Evolutionary conservation across 2,797 vertebrate genomes (phyloP).

Genomic region (Furcifer pardalis): DNA sequence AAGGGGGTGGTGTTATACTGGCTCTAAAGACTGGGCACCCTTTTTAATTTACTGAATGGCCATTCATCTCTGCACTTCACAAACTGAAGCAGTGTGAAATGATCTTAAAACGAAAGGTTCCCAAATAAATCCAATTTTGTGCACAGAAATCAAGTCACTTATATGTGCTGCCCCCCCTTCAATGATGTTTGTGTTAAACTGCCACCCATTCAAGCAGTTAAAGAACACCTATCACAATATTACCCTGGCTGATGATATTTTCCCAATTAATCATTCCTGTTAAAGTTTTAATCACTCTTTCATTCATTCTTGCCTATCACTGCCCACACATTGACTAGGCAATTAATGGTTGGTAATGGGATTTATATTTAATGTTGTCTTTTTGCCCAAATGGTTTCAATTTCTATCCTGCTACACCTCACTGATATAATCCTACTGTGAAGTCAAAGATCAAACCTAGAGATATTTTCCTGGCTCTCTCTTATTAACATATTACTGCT

Average conservation of each 20-base stretch:
- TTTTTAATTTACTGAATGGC: background rate
- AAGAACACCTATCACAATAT: slow-evolving; percentile 42
- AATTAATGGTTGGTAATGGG: slow-evolving; percentile 31
- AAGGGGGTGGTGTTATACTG: background rate
- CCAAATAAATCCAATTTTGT: slow-evolving; percentile 39
- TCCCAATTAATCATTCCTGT: slow-evolving; percentile 31
- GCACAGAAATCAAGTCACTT: slow-evolving; percentile 14
- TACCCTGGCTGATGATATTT: slow-evolving; percentile 25
- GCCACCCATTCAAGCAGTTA: slow-evolving; percentile 31
- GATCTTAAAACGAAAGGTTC: slow-evolving; percentile 36
- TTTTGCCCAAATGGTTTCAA: slow-evolving; percentile 36
- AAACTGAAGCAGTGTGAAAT: slow-evolving; percentile 33
- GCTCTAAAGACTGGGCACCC: background rate
- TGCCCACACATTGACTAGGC: slow-evolving; percentile 32
- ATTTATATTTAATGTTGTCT: slow-evolving; percentile 10
- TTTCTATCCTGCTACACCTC: slow-evolving; percentile 46
- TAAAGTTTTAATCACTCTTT: slow-evolving; percentile 52
- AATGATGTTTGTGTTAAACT: slow-evolving; percentile 28
- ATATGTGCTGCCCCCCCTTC: background rate
- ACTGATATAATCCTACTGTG: slow-evolving; percentile 35
- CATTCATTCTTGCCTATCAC: slow-evolving; percentile 53
- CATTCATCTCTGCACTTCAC: background rate
- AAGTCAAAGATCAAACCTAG: slow-evolving; percentile 25
- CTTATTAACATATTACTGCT: slow-evolving; percentile 49
- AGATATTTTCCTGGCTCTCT: slow-evolving; percentile 58